phyloP scores from a whole-genome alignment of 2,888 invertebrate species.

The Spilarctia lutea region DNA sequence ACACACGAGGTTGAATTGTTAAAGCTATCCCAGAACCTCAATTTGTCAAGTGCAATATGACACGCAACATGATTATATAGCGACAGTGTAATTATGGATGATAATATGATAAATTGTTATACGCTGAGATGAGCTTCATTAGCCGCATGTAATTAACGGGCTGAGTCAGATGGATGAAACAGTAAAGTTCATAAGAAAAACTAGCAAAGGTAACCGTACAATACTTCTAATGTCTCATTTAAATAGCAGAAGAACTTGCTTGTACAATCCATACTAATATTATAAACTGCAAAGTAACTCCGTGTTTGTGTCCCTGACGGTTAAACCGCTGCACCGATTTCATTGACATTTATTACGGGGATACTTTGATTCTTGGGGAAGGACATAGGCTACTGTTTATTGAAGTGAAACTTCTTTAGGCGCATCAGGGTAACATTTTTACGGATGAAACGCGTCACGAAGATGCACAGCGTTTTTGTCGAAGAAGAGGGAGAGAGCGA shows the following conservation, averaged over 20 bases:
- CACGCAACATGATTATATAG: neutral
- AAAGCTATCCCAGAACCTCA: neutral
- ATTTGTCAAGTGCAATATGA: neutral
- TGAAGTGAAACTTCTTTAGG: rapidly evolving
- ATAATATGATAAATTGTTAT: neutral
- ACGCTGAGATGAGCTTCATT: neutral
- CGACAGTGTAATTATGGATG: neutral
- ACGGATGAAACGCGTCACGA: no score
- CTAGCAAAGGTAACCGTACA: neutral
- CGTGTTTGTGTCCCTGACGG: no score
- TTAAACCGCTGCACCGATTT: no score
- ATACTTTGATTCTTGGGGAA: no score
- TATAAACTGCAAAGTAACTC: no score
- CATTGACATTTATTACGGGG: no score
- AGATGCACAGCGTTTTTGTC: no score
- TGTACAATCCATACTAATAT: no score
- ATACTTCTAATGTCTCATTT: neutral
- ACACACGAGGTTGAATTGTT: neutral
- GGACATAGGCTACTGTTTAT: no score
- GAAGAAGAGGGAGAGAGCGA: no score
- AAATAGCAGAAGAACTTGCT: no score
- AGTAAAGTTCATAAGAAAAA: neutral
- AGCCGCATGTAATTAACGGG: neutral
- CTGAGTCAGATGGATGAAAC: neutral
- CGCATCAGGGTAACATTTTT: no score